Evolutionary conservation across 2,888 invertebrate species (phyloP).

Genomic region (Latrodectus elegans): DNA sequence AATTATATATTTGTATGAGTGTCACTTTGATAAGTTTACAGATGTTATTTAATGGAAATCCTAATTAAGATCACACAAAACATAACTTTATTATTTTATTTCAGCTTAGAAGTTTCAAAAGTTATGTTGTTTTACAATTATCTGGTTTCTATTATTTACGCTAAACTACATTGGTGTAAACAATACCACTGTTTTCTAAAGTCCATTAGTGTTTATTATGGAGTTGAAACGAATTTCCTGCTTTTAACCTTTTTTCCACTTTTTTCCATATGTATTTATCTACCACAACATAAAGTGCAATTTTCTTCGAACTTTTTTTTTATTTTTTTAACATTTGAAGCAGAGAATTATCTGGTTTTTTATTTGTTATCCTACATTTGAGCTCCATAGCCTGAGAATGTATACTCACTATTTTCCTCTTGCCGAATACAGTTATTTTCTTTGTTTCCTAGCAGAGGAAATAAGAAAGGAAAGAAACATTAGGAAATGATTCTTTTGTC

Average conservation of each 20-base stretch:
- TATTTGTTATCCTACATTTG: not conserved
- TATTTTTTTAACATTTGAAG: not conserved
- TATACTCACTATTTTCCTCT: not conserved
- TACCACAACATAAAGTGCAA: not conserved
- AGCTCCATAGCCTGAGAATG: not conserved
- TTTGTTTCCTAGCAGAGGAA: conserved; percentile 4
- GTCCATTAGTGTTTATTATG: not conserved
- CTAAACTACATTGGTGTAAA: not conserved
- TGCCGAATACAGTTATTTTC: conserved; percentile 16
- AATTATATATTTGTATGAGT: too few species aligned
- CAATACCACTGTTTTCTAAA: not conserved
- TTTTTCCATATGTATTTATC: not conserved
- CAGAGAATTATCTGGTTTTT: not conserved
- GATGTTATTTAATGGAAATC: too few species aligned
- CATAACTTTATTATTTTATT: too few species aligned
- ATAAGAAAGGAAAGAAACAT: conserved; percentile 41
- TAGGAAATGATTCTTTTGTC: conserved; percentile 58
- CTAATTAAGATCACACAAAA: too few species aligned
- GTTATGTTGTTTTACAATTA: not conserved
- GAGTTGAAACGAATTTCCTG: not conserved
- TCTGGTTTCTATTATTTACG: not conserved
- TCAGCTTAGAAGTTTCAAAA: not conserved
- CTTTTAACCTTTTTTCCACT: not conserved
- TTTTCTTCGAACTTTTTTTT: not conserved
- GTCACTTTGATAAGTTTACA: too few species aligned